These are phyloP conservation scores for Apodemia hepburni DNA, from an alignment of 2,888 invertebrate genomes.

Conservation along the genomic window DNA sequence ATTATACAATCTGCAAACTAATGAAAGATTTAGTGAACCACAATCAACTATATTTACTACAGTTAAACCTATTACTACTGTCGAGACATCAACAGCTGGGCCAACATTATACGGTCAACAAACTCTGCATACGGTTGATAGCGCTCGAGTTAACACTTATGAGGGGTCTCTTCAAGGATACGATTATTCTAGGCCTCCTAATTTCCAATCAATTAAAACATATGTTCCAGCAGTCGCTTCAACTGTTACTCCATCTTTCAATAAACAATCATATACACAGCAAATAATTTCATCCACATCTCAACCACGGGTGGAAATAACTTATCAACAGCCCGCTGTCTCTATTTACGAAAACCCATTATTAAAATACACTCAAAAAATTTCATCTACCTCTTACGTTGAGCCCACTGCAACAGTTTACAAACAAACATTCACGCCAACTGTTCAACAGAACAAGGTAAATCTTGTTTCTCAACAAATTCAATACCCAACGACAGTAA, in stretches of 20 bases:
- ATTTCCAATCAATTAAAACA: constrained; percentile 23
- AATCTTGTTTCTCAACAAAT: constrained; percentile 48
- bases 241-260: constrained; percentile 42
- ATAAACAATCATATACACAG: constrained; percentile 47
- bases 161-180: constrained; percentile 46
- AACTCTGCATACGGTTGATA: constrained; percentile 56
- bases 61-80: constrained; percentile 37
- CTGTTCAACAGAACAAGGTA: constrained; percentile 50
- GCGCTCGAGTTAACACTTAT: constrained; percentile 42
- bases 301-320: constrained; percentile 45
- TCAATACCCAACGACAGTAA: constrained; percentile 43
- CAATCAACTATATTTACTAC: constrained; percentile 46
- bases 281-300: constrained; percentile 55
- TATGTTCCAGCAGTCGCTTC: constrained; percentile 11
- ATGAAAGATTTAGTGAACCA: constrained; percentile 49
- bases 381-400: constrained; percentile 53
- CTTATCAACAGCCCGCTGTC: constrained; percentile 58
- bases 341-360: constrained; percentile 64
- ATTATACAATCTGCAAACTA: constrained; percentile 28
- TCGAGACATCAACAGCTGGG: constrained; percentile 39
- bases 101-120: constrained; percentile 59
- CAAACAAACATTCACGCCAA: constrained; percentile 55
- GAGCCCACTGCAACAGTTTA: constrained; percentile 53
- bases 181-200: constrained; percentile 37
- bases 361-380: constrained; percentile 52